Evolutionary conservation across 2,797 vertebrate species (phyloP), one percentile per base, ranked within the genome.

Genomic region (Heliangelus exortis): DNA sequence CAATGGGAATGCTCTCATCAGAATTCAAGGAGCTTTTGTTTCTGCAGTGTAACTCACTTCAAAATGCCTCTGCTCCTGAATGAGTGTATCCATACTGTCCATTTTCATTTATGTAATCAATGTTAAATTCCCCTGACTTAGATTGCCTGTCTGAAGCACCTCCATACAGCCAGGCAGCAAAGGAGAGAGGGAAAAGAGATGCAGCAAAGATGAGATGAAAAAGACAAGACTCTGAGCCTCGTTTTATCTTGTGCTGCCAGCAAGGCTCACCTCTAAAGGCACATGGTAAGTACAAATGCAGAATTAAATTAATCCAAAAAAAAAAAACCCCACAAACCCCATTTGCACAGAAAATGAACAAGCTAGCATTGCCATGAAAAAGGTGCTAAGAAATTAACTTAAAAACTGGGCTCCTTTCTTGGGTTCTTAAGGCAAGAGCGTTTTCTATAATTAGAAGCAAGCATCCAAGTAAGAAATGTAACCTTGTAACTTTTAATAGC

Each of bases 371-470:
- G 39, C 51, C 15, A 7, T 50, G 48, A 48, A 77, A 91, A 85
- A 65, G 8, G 41, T 47, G 73, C 47, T 92, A 91, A 73, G 69
- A 84, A 90, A 59, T 36, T 41, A 58, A 93, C 66, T 31, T 82
- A 54, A 88, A 41, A 41, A 41, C 39, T 41, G 39, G 39, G 41
- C 39, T 41, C 39, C 39, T 41, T 63, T 72, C 57, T 57, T 45
- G 39, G 62, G 26, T 79, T 91, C 61, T 81, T 86, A 72, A 68
- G 81, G 54, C 31, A 79, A 28, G 65, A 3, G 5, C 39, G 8
- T 84, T 84, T 89, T 61, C 94, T 93, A 96, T 88, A 90, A 95
- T 95, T 92, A 96, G 92, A 95, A 95, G 63, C 78, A 87, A 89
- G 57, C 80, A 90, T 66, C 34, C 78, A 80, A 22, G 4, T 73